A percentile compares a stretch with the other conserved stretches of the same genome.
Conservation (phyloP, 2,113 vertebrate genomes). For the Podocnemis expansa region DNA sequence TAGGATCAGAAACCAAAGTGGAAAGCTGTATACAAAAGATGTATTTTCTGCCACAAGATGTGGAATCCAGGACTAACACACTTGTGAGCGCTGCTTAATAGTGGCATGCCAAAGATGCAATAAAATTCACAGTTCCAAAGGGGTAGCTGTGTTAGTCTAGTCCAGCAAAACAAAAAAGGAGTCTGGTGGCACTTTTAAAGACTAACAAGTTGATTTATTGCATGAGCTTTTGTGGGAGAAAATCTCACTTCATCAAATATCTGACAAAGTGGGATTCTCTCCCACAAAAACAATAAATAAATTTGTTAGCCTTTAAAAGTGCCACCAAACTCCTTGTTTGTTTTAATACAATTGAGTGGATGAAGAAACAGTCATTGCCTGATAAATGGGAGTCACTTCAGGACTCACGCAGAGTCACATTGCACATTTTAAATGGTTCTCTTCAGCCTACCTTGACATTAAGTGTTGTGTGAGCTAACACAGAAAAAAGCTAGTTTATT, state of each 20-base stretch:
- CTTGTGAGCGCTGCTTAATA: fast-evolving
- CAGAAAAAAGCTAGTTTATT: background rate
- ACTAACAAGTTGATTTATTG: no score
- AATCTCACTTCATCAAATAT: no score
- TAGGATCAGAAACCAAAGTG: background rate
- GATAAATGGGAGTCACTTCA: background rate
- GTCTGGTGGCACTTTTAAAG: no score
- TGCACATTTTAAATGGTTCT: background rate
- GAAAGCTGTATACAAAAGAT: background rate
- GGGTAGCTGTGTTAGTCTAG: no score
- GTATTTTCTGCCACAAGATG: background rate
- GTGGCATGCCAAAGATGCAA: background rate
- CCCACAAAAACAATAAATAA: no score
- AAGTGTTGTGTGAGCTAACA: background rate
- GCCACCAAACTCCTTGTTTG: no score
- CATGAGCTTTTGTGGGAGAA: no score
- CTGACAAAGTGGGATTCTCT: no score
- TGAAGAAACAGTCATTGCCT: background rate
- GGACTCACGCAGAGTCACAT: background rate
- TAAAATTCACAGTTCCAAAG: background rate
- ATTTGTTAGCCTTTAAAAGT: no score
- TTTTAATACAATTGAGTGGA: no score
- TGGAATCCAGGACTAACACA: background rate
- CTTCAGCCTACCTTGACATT: background rate
- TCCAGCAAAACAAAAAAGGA: no score